phyloP scores from a whole-genome alignment of 2,113 vertebrate genomes.

The pig (Sus scrofa) region T2T-Sscrofa CM000821.6:37192001-37192500 shows the following conservation, averaged over 20 bases:
- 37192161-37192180: conserved; percentile 75
- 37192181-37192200: conserved; percentile 39
- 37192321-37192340: conserved; percentile 75
- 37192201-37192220: conserved; percentile 63
- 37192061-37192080: conserved; percentile 77
- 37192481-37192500: neutral
- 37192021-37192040: conserved; percentile 71
- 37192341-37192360: conserved; percentile 82
- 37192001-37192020: conserved; percentile 70
- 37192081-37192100: conserved; percentile 74
- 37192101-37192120: conserved; percentile 62
- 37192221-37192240: conserved; percentile 75
- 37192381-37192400: conserved; percentile 80
- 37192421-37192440: neutral
- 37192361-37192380: conserved; percentile 69
- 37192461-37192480: rapidly evolving
- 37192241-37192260: conserved; percentile 77
- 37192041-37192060: conserved; percentile 74
- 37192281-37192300: conserved; percentile 77
- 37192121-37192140: conserved; percentile 71
- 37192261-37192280: conserved; percentile 75
- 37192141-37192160: conserved; percentile 67
- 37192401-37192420: conserved; percentile 80
- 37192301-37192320: conserved; percentile 79
- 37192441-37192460: neutral